These are phyloP conservation scores for Sapayoa aenigma DNA, from an alignment of 2,113 vertebrate species.

Conservation along the genomic window DNA sequence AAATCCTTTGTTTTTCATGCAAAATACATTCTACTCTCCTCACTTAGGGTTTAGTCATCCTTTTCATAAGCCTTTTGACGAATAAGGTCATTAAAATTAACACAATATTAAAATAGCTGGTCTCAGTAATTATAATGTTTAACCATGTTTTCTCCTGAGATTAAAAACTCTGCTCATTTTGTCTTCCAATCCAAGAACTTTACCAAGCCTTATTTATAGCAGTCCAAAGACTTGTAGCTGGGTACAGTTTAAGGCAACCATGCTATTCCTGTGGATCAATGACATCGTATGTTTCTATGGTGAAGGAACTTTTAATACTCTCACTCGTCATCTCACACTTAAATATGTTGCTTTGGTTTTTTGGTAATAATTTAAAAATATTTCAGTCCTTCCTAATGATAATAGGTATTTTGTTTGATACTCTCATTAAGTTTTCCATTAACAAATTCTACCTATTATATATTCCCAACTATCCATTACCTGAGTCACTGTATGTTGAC, in stretches of 20 bases:
- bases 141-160: constrained; percentile 21
- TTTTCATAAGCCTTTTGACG: constrained; percentile 33
- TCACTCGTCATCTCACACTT: constrained; percentile 27
- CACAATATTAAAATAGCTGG: constrained; percentile 36
- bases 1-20: constrained; percentile 31
- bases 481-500: constrained; percentile 62
- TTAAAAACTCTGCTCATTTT: constrained; percentile 44
- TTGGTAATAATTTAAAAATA: constrained; percentile 25
- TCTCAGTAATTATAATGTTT: constrained; percentile 24
- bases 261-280: constrained; percentile 45
- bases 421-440: constrained; percentile 53
- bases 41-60: constrained; percentile 22
- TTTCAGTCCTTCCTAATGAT: constrained; percentile 44
- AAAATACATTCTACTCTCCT: constrained; percentile 51
- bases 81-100: constrained; percentile 54
- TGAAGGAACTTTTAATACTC: constrained; percentile 50
- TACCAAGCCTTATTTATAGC: constrained; percentile 57
- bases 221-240: constrained; percentile 7
- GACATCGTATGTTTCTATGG: constrained; percentile 54
- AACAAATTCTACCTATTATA: constrained; percentile 54
- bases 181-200: constrained; percentile 21
- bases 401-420: constrained; percentile 53
- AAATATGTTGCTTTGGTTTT: constrained; percentile 22
- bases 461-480: constrained; percentile 58
- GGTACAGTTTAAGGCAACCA: constrained; percentile 54